These are phyloP conservation scores for Xestia ashworthii DNA, from an alignment of 2,888 invertebrate species.

Conservation along the genomic window DNA sequence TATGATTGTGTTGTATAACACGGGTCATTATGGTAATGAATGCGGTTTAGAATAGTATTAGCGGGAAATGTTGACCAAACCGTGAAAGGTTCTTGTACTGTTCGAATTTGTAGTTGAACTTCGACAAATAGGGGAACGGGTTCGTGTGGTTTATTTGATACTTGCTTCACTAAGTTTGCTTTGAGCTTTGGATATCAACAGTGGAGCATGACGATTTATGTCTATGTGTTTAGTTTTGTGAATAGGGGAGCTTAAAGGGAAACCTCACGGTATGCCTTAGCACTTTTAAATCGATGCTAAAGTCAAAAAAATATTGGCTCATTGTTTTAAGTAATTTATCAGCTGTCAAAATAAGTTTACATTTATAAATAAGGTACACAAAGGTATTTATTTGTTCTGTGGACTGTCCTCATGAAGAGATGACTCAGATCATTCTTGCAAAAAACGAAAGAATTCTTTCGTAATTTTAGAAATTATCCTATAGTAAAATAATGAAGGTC, in stretches of 20 bases:
- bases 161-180: constrained; percentile 12
- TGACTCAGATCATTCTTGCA: too few relatives aligned
- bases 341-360: not conserved
- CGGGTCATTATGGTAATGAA: constrained; percentile 69
- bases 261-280: too few relatives aligned
- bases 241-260: not conserved
- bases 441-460: not conserved
- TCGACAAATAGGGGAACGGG: constrained; percentile 45
- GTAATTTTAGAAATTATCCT: not conserved
- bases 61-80: constrained; percentile 32
- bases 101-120: constrained; percentile 37
- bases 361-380: not conserved
- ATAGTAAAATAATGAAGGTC: not conserved
- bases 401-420: not conserved
- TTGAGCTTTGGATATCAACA: constrained; percentile 21
- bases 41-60: constrained; percentile 28
- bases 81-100: constrained; percentile 54
- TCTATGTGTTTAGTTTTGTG: not conserved
- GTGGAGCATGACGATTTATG: too few relatives aligned
- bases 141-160: constrained; percentile 25
- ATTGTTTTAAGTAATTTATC: not conserved
- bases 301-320: not conserved
- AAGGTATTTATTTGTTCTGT: not conserved
- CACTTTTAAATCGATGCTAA: not conserved
- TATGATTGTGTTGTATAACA: constrained; percentile 71